phyloP scores from a whole-genome alignment of 1,140 invertebrate species.

The Drosophila bocki region DNA sequence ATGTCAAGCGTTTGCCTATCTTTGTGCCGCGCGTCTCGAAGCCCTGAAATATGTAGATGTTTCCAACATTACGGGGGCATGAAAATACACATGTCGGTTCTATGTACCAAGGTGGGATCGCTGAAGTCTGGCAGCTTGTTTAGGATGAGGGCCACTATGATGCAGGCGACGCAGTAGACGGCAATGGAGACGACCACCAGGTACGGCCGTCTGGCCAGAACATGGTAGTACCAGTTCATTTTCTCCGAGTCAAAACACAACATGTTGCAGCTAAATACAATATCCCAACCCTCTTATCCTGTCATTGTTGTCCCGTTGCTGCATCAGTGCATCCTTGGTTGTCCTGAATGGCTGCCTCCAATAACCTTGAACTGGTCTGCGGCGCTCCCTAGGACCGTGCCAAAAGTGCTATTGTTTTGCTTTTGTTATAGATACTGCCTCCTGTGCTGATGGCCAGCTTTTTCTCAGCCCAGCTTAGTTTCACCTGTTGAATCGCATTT shows the following conservation, averaged over 20 bases:
- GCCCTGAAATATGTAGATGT: constrained; percentile 85
- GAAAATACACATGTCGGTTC: not conserved
- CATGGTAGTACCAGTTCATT: constrained; percentile 87
- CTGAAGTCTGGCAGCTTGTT: constrained; percentile 91
- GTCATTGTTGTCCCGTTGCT: constrained; percentile 15
- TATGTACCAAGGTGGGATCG: constrained; percentile 89
- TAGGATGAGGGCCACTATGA: constrained; percentile 89
- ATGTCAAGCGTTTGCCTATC: constrained; percentile 90
- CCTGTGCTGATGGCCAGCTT: constrained; percentile 3
- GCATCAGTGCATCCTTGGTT: constrained; percentile 9
- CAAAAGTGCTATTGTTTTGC: constrained; percentile 59
- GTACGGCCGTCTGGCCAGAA: constrained; percentile 92
- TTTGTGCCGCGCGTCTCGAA: constrained; percentile 95
- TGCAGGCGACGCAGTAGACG: constrained; percentile 89
- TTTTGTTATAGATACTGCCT: constrained; percentile 70
- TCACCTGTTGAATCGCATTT: constrained; percentile 28
- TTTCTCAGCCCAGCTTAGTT: constrained; percentile 15
- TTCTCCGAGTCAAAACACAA: constrained; percentile 75
- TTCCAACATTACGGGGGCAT: not conserved
- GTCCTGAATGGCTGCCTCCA: constrained; percentile 6
- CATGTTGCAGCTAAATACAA: constrained; percentile 34
- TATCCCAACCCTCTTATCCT: constrained; percentile 10
- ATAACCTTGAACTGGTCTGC: constrained; percentile 53
- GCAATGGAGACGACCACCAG: constrained; percentile 89
- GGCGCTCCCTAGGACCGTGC: constrained; percentile 42